Conservation (phyloP, 2,797 vertebrate genomes). For the Ctenopoma kingsleyae region DNA sequence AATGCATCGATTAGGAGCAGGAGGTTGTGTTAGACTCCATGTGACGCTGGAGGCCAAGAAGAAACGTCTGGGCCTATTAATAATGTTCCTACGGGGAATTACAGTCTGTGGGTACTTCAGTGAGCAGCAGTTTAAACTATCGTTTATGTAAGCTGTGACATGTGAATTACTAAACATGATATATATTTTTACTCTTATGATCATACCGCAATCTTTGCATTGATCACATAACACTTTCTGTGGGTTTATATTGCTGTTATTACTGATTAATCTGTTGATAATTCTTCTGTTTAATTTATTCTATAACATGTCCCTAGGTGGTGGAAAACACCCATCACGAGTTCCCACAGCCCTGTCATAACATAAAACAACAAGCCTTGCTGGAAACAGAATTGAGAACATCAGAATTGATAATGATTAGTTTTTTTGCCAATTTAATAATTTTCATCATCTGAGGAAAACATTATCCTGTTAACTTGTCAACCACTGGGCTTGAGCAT, state of each 20-base stretch:
- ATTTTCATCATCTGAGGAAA: neutral
- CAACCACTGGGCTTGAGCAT: neutral
- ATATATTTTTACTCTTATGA: neutral
- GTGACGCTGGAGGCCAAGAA: conserved; percentile 13
- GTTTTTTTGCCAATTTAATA: neutral
- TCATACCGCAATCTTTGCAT: neutral
- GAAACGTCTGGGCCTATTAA: conserved; percentile 22
- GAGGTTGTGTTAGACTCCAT: conserved; percentile 21
- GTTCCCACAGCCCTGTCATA: neutral
- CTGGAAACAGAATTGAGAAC: no score
- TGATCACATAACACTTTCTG: neutral
- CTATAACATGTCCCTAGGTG: neutral
- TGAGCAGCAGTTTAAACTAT: neutral
- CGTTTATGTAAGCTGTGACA: neutral
- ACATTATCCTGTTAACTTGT: neutral
- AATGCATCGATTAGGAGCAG: conserved; percentile 29
- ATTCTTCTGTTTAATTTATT: neutral
- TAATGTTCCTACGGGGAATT: conserved; percentile 14
- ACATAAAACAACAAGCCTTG: neutral
- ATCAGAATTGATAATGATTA: neutral
- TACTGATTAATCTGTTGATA: neutral
- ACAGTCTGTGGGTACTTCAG: neutral
- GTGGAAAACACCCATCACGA: neutral
- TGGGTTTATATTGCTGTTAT: neutral
- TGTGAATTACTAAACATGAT: neutral